Evolutionary conservation across 2,113 vertebrate species (phyloP).

Genomic region (Panthera uncia): DNA sequence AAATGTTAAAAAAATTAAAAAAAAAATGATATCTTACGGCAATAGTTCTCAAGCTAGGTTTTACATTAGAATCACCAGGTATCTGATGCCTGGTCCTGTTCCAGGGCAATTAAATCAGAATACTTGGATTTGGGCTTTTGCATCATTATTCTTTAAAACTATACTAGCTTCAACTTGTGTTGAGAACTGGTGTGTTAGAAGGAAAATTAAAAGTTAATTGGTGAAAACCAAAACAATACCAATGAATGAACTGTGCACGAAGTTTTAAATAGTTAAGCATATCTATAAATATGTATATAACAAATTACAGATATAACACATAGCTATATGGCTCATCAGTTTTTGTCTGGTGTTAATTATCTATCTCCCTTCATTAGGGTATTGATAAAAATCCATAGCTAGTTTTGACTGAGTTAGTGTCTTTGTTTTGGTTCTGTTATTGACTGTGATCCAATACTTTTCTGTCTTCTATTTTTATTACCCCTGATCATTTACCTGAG

Average conservation of each 20-base stretch:
- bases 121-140: neutral
- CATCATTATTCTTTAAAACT: neutral
- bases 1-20: too few species aligned
- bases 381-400: neutral
- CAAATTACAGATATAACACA: neutral
- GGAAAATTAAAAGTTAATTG: neutral
- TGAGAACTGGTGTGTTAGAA: neutral
- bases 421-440: neutral
- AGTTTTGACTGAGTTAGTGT: neutral
- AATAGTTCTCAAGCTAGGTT: neutral
- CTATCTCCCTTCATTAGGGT: neutral
- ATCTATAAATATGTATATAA: neutral
- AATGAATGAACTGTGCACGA: neutral
- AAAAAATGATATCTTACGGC: neutral
- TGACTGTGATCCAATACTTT: neutral
- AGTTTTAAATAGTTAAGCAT: constrained; percentile 14
- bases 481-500: neutral
- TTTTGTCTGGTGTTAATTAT: neutral
- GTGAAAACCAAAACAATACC: neutral
- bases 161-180: neutral
- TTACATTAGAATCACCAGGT: neutral
- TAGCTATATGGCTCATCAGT: neutral
- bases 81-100: neutral
- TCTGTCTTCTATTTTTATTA: neutral
- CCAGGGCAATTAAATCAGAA: neutral